Base-by-base conservation (phyloP, 2,888 invertebrate species). In the Tinea trinotella region DNA sequence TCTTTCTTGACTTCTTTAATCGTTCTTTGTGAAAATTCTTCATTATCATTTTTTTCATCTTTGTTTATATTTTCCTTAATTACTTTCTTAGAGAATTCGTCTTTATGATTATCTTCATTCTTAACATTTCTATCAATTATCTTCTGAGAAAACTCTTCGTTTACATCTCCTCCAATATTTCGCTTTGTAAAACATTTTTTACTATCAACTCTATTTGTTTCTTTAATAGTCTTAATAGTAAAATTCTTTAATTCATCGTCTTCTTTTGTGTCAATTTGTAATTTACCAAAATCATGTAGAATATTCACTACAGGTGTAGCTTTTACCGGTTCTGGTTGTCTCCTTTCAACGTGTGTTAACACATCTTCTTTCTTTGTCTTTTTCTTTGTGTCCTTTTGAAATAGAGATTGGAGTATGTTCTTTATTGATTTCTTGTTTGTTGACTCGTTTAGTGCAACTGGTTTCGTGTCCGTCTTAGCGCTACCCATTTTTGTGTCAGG, bases 401-500 rank as follows among this genome's bases (percentile, higher is more conserved):
- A 62, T 3, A 64, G 56, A 7, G 58, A 57, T 22, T 61, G 58
- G 55, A 72, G 57, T 9, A 74, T 55, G 1, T 63, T 64, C 58
- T 73, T 75, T 1, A 73, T 56, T 0, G 72, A 62, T 59, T 69
- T 75, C 54, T 71, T 77, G 1, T 78, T 74, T 9, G 58, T 59
- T 19, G 7, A 46, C 7, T 68, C 66, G 46, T 70, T 68, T 59
- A 61, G 54, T 44, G 70, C 67, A 50, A 68, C 58, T 58, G 62
- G 67, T 0, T 64, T 60, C 55, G 64, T 64, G 0, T 61, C 53
- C 22, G 64, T 61, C 59, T 66, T 73, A 0, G 75, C 65, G 61
- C 72, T 76, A 48, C 74, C 77, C 79, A 80, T 79, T 60, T 56
- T 73, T 63, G 30, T 30, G 7, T 10, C 3, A n/a, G n/a, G n/a